A percentile compares a stretch with the other conserved stretches of the same genome.
Conservation (phyloP, 2,113 vertebrate species). For the Hemichromis elongatus region DNA sequence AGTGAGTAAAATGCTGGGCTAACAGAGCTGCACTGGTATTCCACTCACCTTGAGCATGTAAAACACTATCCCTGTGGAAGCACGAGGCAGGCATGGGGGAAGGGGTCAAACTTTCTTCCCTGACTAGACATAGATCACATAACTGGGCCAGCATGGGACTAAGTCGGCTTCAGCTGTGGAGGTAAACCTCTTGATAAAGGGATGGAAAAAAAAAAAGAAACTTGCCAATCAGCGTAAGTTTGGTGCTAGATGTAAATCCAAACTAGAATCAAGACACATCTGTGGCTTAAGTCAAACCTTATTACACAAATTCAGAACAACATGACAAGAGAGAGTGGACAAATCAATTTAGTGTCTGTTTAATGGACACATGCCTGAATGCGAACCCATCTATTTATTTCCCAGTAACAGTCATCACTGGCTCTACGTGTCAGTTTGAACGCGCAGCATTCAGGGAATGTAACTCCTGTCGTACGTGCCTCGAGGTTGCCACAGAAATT, state of each 20-base stretch:
- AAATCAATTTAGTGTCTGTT: not conserved
- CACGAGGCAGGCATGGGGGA: slow-evolving; percentile 31
- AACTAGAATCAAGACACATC: not conserved
- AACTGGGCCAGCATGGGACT: slow-evolving; percentile 24
- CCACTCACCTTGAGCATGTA: slow-evolving; percentile 59
- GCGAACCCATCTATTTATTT: slow-evolving; percentile 46
- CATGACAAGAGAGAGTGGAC: not conserved
- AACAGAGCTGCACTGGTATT: slow-evolving; percentile 40
- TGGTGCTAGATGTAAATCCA: not conserved
- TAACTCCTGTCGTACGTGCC: slow-evolving; percentile 68
- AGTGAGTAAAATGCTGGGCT: not conserved
- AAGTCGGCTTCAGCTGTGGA: not conserved
- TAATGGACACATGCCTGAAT: slow-evolving; percentile 21
- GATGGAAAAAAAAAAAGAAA: not conserved
- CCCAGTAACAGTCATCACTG: slow-evolving; percentile 41
- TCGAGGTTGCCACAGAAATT: slow-evolving; percentile 72
- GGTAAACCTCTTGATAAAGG: not conserved
- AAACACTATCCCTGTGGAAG: slow-evolving; percentile 60
- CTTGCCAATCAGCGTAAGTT: not conserved
- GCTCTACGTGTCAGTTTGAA: slow-evolving; percentile 52
- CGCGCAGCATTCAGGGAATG: slow-evolving; percentile 57
- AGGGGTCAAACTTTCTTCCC: slow-evolving; percentile 30
- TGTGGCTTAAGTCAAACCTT: not conserved
- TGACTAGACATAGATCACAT: slow-evolving; percentile 35
- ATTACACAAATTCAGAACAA: not conserved